A percentile compares a stretch with the other conserved stretches of the same genome.
Conservation (phyloP, 2,797 vertebrate species). For the Ispidina lecontei region DNA sequence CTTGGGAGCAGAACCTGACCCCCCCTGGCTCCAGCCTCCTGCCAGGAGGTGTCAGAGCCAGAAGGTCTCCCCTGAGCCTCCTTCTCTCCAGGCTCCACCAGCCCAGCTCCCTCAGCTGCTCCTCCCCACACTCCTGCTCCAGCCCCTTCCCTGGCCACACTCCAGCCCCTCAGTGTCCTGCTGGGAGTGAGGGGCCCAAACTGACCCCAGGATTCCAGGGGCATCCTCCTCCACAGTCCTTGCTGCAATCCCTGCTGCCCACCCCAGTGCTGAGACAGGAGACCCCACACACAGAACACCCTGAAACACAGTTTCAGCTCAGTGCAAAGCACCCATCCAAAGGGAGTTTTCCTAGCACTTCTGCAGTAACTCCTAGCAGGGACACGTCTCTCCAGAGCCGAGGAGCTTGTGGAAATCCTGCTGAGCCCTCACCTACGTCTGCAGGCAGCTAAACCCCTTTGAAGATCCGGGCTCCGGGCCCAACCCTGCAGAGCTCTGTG, state of each 20-base stretch:
- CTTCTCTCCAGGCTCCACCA: no score
- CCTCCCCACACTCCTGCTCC: no score
- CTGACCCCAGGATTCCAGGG: background rate
- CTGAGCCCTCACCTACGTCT: background rate
- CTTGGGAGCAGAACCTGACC: no score
- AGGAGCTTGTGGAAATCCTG: background rate
- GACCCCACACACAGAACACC: background rate
- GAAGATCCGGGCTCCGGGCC: constrained; percentile 13
- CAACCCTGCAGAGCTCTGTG: background rate
- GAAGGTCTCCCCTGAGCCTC: no score
- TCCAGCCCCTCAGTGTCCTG: no score
- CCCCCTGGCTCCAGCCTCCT: no score
- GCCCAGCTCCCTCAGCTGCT: no score
- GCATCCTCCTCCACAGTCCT: background rate
- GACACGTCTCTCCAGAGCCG: background rate
- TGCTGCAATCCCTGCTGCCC: background rate
- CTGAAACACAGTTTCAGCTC: background rate
- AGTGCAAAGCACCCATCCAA: background rate
- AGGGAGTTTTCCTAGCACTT: background rate
- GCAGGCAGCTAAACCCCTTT: background rate
- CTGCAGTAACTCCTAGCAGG: background rate
- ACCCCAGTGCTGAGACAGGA: background rate
- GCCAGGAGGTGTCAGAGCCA: background rate
- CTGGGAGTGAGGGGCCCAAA: background rate
- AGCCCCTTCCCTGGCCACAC: no score